Base-by-base conservation (phyloP, 1,140 invertebrate genomes). In the Pectinophora gossypiella region DNA sequence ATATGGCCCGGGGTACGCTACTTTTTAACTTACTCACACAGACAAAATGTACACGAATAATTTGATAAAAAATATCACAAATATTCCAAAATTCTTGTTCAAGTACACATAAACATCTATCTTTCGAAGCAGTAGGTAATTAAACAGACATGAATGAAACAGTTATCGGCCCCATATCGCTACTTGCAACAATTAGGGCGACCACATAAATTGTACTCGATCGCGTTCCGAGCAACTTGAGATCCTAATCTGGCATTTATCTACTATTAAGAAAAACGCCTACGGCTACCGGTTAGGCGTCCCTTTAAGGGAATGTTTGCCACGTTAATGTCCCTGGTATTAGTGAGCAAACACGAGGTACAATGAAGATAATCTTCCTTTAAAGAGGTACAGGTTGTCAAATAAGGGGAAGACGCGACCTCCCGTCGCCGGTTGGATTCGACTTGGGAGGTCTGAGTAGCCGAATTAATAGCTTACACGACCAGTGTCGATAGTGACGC, bases 401-500 rank as follows among this genome's bases (percentile, higher is more conserved):
- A 68, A 68, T 61, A 64, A 52, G 56, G 61, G 61, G 51, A 56
- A 51, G 53, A 48, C 7, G 15, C 53, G 59, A 52, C 54, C 61
- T 52, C 60, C 60, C 61, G 56, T 43, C 45, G 48, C 22, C n/a
- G 45, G 59, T 21, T 19, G 44, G 19, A n/a, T 10, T 6, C 69
- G 36, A 65, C 70, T 52, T 73, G 73, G 70, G 70, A 62, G 73
- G 73, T 76, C 73, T 57, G 47, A 52, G 53, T 51, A 52, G 36
- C 45, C 52, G 58, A 67, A 75, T 72, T 73, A 69, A 73, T 72
- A 64, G 59, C 61, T 71, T 62, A 69, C 59, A 60, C 43, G 48
- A 49, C 61, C 49, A 49, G 44, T n/a, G n/a, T n/a, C n/a, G 60
- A 65, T 59, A 63, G 54, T 36, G 55, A 54, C 61, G 63, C 52